Base-by-base conservation (phyloP, 1,140 invertebrate genomes). In the Papilio polyxenes region DNA sequence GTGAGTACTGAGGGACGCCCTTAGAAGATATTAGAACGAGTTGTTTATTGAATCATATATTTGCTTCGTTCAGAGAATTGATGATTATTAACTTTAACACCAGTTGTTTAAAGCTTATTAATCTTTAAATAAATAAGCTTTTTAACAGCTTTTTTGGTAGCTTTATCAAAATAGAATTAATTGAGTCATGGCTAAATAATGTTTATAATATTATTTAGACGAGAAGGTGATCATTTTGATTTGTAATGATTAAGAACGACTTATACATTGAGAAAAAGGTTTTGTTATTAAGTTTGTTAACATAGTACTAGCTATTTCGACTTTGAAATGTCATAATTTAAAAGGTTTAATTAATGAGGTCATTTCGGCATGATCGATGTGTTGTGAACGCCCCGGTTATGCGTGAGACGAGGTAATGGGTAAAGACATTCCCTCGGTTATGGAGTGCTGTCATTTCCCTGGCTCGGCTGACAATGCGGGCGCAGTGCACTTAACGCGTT, bases 361-460 rank as follows among this genome's bases (percentile, higher is more conserved):
- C 15, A 77, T 49, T 53, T 56, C 9, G 31, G 31, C 48, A 53
- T 56, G 75, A 77, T 77, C 48, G 75, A 77, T 77, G 48, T 77
- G 75, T 53, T 31, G 20, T 23, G 9, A 53, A 53, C 20, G 75
- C 75, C 48, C 48, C 48, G 10, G n/a, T 76, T 53, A n/a, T 23
- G 75, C 44, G 44, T 23, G 75, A 20, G 40, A 10, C 44, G 8
- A 76, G 49, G 48, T 59, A 59, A 59, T 59, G 51, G 15, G 56
- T 59, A 20, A n/a, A n/a, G 56, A 8, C 75, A 48, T 77, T 77
- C 49, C 49, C 10, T 51, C 13, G 48, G 44, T 77, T 56, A 77
- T 77, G 75, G 75, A 53, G 20, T 56, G 75, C 53, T 77, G 75
- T 77, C 75, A 77, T 77, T 77, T 77, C 75, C 75, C 75, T 15